phyloP scores from a whole-genome alignment of 2,797 vertebrate genomes.

The Gobio occitaniae region DNA sequence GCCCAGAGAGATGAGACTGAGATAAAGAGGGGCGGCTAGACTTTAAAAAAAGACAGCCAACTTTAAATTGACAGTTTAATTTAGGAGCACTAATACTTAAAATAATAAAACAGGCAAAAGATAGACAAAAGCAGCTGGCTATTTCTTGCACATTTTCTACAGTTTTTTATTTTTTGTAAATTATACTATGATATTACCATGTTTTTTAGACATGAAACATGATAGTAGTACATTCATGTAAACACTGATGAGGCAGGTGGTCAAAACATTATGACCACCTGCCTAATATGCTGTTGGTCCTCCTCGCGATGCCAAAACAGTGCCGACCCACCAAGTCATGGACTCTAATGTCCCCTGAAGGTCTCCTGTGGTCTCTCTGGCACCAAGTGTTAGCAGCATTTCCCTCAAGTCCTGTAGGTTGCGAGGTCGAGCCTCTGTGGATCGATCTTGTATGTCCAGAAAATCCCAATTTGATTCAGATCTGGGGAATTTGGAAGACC shows the following conservation, averaged over 20 bases:
- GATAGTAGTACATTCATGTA: background rate
- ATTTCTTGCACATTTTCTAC: background rate
- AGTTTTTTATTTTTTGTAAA: background rate
- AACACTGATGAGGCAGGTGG: background rate
- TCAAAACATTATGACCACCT: background rate
- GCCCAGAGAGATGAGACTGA: slow-evolving; percentile 48
- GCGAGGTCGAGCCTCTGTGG: background rate
- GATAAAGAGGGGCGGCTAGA: slow-evolving; percentile 41
- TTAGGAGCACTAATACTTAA: background rate
- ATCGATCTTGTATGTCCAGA: background rate
- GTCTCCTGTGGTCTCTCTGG: background rate
- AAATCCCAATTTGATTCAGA: background rate
- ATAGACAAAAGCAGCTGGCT: background rate
- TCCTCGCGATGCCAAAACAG: background rate
- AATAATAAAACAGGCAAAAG: background rate
- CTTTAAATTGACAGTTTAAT: slow-evolving; percentile 24
- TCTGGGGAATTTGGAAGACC: background rate
- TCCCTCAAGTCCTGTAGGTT: background rate
- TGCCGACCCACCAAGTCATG: background rate
- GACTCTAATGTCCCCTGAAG: background rate
- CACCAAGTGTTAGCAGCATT: background rate
- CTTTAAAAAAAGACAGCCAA: slow-evolving; percentile 12
- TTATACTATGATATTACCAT: background rate
- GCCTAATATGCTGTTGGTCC: background rate
- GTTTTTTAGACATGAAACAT: background rate